Conservation (phyloP, 2,888 invertebrate genomes). For the Drosophila macrospina region DNA sequence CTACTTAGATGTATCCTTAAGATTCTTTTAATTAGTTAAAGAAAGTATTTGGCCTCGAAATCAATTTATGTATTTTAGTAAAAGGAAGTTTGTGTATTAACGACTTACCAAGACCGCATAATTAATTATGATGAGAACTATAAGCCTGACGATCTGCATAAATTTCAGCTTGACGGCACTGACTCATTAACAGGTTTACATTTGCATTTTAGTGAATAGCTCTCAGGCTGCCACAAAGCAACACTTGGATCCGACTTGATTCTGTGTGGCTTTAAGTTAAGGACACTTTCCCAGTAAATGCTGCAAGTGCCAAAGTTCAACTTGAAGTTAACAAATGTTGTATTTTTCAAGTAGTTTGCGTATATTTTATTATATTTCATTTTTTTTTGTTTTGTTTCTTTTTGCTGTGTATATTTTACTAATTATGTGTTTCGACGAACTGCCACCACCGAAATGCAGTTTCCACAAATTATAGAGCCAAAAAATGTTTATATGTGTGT, state of each 20-base stretch:
- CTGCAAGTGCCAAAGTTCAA: conserved; percentile 28
- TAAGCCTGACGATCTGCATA: not conserved
- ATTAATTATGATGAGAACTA: conserved; percentile 19
- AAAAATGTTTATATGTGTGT: conserved; percentile 30
- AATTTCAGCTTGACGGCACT: not conserved
- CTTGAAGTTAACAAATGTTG: conserved; percentile 9
- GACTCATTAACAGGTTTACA: conserved; percentile 21
- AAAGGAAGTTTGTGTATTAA: not conserved
- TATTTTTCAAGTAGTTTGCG: conserved; percentile 14
- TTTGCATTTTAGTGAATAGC: conserved; percentile 24
- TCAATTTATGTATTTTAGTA: conserved; percentile 4
- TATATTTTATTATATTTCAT: conserved; percentile 20
- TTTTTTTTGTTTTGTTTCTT: conserved; percentile 4
- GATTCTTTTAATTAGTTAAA: conserved; percentile 43
- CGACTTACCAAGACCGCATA: not conserved
- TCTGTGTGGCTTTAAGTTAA: not conserved
- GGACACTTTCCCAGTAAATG: not conserved
- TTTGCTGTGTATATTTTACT: conserved; percentile 59
- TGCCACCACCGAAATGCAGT: conserved; percentile 44
- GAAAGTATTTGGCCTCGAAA: conserved; percentile 14
- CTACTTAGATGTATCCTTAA: conserved; percentile 46
- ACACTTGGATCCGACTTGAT: not conserved
- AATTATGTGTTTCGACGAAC: conserved; percentile 60
- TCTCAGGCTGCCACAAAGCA: conserved; percentile 2
- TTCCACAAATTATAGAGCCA: conserved; percentile 58